Evolutionary conservation across 23 tunicate species (phyloP).

Genomic region (Phallusia fumigata): DNA sequence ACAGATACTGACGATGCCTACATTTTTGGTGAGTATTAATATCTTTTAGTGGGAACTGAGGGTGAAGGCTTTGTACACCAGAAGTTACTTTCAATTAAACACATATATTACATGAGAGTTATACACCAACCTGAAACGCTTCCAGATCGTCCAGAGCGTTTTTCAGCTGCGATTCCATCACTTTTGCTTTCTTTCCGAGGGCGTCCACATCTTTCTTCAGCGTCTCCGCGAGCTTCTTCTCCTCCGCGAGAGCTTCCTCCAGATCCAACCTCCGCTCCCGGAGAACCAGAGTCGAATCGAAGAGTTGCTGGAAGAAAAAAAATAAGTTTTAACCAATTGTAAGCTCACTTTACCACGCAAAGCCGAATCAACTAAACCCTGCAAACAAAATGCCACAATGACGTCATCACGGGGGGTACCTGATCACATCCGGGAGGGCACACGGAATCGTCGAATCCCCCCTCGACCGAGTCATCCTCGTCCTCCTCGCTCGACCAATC

Average conservation of each 20-base stretch:
- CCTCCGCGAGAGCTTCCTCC: slow-evolving; percentile 88
- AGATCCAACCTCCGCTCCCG: slow-evolving; percentile 86
- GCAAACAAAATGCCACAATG: neutral
- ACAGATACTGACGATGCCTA: too few species aligned
- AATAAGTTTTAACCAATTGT: neutral
- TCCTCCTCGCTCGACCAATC: slow-evolving; percentile 94
- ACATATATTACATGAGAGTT: too few species aligned
- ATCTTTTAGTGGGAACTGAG: too few species aligned
- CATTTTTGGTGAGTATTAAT: too few species aligned
- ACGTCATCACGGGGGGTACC: slow-evolving; percentile 5
- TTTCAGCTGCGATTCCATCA: slow-evolving; percentile 90
- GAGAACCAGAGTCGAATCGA: slow-evolving; percentile 61
- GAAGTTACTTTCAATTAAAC: too few species aligned
- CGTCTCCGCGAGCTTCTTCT: slow-evolving; percentile 82
- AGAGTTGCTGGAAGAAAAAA: slow-evolving; percentile 31
- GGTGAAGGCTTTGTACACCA: too few species aligned
- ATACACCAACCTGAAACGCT: slow-evolving; percentile 79
- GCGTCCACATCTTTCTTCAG: slow-evolving; percentile 91
- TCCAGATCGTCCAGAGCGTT: slow-evolving; percentile 82
- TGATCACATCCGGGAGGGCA: slow-evolving; percentile 99
- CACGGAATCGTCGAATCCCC: slow-evolving; percentile 93
- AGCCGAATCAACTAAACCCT: too few species aligned
- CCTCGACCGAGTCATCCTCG: slow-evolving; percentile 93
- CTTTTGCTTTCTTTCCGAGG: slow-evolving; percentile 79
- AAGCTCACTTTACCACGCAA: too few species aligned